Base-by-base conservation (phyloP, 2,797 vertebrate genomes). In the Microctenopoma stevenorrisi region DNA sequence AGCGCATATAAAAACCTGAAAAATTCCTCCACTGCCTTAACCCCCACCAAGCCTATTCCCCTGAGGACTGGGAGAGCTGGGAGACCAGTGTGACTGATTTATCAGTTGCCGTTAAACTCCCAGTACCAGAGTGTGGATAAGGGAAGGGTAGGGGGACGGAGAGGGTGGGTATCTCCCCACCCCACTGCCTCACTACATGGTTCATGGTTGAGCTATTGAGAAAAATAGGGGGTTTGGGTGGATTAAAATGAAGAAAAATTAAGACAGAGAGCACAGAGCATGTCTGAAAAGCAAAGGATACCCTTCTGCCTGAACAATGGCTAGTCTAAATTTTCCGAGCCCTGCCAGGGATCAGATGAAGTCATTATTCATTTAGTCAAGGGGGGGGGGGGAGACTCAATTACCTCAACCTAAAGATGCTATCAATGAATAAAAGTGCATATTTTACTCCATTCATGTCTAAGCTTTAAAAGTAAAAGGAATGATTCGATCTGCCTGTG, bases 211-310 rank as follows among this genome's bases (percentile, higher is more conserved):
- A 97, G 96, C 94, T 95, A 95, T 95, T 96, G 93, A 95, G 96
- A 95, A 97, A 97, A 97, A 97, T 96, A 94, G 95, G 92, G 89
- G 95, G 86, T 88, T 88, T 82, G 85, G 89, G 81, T 84, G 95
- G 96, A 96, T 96, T 97, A 96, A 96, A 97, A 97, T 95, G 95
- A 96, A 96, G 96, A 97, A 96, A 98, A 97, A 97, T 97, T 94
- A 96, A 96, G 94, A 95, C 94, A 89, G 85, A 95, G 94, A 95
- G 73, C 95, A 94, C 91, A 94, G 95, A 94, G 94, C 94, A 90
- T 90, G 94, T 94, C 95, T 96, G 94, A 95, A 95, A 95, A 96
- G 95, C 92, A 93, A 89, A 82, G 86, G 95, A 95, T 95, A 94
- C 86, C 89, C 83, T 84, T 84, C 77, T 85, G 82, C 79, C 85